These are phyloP conservation scores for Cyrtonyx montezumae DNA, from an alignment of 2,113 vertebrate genomes.

Conservation along the genomic window DNA sequence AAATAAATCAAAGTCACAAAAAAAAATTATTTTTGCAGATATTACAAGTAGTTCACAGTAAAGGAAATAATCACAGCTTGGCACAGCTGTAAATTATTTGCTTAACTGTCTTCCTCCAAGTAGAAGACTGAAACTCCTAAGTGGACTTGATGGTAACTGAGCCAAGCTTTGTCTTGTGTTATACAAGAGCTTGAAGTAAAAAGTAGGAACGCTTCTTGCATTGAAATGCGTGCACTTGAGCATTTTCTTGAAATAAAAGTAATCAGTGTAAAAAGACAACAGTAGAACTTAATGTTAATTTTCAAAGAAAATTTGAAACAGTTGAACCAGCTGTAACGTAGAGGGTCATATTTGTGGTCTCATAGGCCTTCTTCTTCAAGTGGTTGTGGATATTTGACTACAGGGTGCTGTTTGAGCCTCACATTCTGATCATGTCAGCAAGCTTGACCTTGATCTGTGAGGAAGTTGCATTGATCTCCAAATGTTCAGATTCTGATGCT, in stretches of 20 bases:
- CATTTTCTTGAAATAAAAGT: neutral
- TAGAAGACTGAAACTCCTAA: neutral
- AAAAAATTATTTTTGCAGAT: neutral
- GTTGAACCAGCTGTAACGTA: neutral
- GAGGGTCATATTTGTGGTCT: neutral
- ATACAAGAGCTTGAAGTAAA: neutral
- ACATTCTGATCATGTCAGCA: neutral
- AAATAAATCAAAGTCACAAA: neutral
- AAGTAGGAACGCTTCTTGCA: neutral
- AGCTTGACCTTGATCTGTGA: neutral
- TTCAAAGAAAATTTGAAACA: neutral
- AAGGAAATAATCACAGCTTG: neutral
- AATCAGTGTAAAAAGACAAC: neutral
- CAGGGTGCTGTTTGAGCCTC: neutral
- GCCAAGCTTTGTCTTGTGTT: neutral
- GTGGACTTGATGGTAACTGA: neutral
- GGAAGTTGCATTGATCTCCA: neutral
- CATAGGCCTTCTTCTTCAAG: neutral
- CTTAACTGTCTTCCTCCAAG: neutral
- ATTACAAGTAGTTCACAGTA: slow-evolving; percentile 38
- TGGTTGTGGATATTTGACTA: neutral
- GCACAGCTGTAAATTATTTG: slow-evolving; percentile 22
- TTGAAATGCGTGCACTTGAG: neutral
- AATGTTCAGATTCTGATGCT: neutral
- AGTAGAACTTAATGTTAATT: neutral